Base-by-base conservation (phyloP, 2,888 invertebrate species). In the Arctia plantaginis region DNA sequence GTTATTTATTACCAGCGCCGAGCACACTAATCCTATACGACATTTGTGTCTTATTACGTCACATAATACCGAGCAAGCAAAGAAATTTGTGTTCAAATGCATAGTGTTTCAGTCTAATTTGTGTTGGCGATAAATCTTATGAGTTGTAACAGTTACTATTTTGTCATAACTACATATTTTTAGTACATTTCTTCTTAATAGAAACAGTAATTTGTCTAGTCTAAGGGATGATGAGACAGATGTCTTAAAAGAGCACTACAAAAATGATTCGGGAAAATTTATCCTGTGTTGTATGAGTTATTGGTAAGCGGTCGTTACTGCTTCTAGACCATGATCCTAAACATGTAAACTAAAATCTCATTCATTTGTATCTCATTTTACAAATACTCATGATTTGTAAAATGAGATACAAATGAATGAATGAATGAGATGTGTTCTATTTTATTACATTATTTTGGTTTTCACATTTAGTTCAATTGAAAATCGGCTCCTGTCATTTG, bases 1-100 rank as follows among this genome's bases (percentile, higher is more conserved):
- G 74, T 77, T 76, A 75, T 78, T 79, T 75, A 75, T 77, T 77
- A 69, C 66, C 66, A n/a, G 41, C 62, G 66, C 70, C 74, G 44
- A 76, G 71, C 47, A 72, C 30, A 62, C 47, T 64, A 41, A 62
- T 69, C 27, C 41, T 67, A 20, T 55, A 69, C 71, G 10, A 66
- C 44, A 65, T 71, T 68, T 65, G 67, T 79, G 69, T 72, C 69
- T 72, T 74, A 69, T 66, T 55, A 65, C 30, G 68, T 73, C 62
- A 68, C 8, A 35, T 62, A 72, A 23, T 62, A 62, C 1, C 7
- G 18, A 30, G 62, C 30, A 30, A 18, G 27, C 62, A 62, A 62
- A 30, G 30, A 62, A 30, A 30, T 62, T 30, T 30, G 51, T 55
- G 3, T 55, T n/a, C 51, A 55, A 55, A 55, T n/a, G 30, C 18